These are phyloP conservation scores for Carettochelys insculpta DNA, from an alignment of 2,113 vertebrate genomes.

Conservation along the genomic window DNA sequence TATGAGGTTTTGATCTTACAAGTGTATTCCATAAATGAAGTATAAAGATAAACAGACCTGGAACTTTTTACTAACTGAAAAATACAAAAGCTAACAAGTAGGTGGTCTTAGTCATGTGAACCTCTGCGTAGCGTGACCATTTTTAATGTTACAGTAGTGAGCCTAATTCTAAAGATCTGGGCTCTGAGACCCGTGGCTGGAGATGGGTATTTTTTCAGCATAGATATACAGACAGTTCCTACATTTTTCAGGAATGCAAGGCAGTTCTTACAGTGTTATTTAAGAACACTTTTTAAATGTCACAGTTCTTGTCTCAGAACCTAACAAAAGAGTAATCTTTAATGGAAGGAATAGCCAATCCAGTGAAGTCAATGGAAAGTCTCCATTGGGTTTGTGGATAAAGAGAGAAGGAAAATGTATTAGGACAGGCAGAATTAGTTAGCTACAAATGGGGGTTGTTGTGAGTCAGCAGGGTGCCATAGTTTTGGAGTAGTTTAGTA, in stretches of 20 bases:
- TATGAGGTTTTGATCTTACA: too few relatives aligned
- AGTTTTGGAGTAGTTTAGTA: slow-evolving; percentile 21
- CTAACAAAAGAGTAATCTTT: background rate
- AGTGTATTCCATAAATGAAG: too few relatives aligned
- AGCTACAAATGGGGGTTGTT: background rate
- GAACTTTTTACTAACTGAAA: too few relatives aligned
- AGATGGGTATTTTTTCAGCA: background rate
- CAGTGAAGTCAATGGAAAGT: background rate
- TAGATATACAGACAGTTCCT: background rate
- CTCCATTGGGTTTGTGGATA: background rate
- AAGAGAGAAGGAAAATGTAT: background rate
- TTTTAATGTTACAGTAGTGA: background rate
- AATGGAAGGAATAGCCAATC: background rate
- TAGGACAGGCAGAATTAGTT: background rate
- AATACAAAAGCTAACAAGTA: too few relatives aligned
- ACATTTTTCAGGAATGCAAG: background rate
- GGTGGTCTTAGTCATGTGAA: too few relatives aligned
- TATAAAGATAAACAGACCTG: too few relatives aligned
- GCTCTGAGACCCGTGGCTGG: too few relatives aligned
- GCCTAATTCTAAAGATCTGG: background rate
- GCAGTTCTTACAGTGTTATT: background rate
- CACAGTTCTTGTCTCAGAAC: background rate
- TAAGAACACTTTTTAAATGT: background rate
- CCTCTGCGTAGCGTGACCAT: background rate
- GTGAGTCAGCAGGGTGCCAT: background rate